Evolutionary conservation across 2,113 vertebrate species (phyloP).

Genomic region (Stegostoma tigrinum): DNA sequence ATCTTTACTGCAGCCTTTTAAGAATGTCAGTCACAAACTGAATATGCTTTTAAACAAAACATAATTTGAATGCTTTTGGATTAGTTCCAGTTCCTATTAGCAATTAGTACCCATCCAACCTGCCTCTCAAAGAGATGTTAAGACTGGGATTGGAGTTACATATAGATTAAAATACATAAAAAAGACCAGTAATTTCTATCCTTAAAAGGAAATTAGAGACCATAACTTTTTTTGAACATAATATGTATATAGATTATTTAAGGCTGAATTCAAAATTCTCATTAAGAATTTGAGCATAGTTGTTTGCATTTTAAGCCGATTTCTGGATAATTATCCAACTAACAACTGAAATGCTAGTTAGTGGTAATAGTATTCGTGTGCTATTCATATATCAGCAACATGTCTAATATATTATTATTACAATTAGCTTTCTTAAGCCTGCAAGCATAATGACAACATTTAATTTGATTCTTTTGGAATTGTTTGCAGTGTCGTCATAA

Average conservation of each 20-base stretch:
- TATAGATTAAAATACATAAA: background rate
- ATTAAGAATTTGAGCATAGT: background rate
- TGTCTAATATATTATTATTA: background rate
- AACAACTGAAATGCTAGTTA: background rate
- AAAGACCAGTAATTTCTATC: background rate
- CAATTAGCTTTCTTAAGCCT: background rate
- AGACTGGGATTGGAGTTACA: background rate
- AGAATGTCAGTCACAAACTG: background rate
- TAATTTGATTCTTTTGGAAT: background rate
- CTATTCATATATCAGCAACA: background rate
- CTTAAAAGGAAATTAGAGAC: background rate
- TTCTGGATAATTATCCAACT: background rate
- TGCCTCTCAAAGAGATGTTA: background rate
- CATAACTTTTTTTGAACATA: no score
- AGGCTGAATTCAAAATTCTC: slow-evolving; percentile 10
- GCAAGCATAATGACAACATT: background rate
- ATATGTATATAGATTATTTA: background rate
- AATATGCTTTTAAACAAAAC: background rate
- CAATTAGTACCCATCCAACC: background rate
- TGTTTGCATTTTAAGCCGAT: background rate
- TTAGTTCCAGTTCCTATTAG: background rate
- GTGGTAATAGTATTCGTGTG: background rate
- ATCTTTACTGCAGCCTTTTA: background rate
- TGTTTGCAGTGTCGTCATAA: background rate
- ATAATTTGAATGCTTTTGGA: background rate